phyloP scores from a whole-genome alignment of 2,888 invertebrate genomes.

The Microplitis deprimator region DNA sequence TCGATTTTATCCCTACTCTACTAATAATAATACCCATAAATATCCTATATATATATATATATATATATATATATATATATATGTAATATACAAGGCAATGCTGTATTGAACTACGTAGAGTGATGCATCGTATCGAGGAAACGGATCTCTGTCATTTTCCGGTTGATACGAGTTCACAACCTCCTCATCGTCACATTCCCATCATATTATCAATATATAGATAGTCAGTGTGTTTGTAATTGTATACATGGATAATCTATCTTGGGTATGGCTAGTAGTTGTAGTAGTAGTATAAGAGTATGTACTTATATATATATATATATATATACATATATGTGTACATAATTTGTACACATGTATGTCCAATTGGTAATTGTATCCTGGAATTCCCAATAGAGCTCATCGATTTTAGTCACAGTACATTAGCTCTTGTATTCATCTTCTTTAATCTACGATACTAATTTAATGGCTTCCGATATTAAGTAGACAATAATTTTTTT shows the following conservation, averaged over 20 bases:
- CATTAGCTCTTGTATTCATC: slow-evolving; percentile 12
- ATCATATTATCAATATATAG: not conserved
- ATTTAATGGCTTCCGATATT: slow-evolving; percentile 4
- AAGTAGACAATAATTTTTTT: not conserved
- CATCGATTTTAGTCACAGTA: slow-evolving; percentile 23
- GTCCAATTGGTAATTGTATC: slow-evolving; percentile 40
- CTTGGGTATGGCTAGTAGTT: not conserved
- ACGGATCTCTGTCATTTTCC: slow-evolving; percentile 39
- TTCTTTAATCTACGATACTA: slow-evolving; percentile 22
- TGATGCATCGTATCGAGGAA: slow-evolving; percentile 36
- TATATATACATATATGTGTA: not conserved
- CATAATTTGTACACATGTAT: not conserved
- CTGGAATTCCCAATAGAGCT: slow-evolving; percentile 48
- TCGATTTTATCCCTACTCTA: not conserved
- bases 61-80: not conserved
- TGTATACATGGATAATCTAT: not conserved
- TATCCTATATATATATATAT: not conserved
- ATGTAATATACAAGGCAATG: not conserved
- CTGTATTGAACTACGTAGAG: slow-evolving; percentile 9
- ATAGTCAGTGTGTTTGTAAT: not conserved
- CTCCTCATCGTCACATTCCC: slow-evolving; percentile 4
- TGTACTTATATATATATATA: not conserved
- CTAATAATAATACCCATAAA: not conserved
- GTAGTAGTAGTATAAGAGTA: not conserved
- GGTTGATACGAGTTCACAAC: slow-evolving; percentile 29